phyloP scores from a whole-genome alignment of 2,113 vertebrate genomes.

The Colius striatus region DNA sequence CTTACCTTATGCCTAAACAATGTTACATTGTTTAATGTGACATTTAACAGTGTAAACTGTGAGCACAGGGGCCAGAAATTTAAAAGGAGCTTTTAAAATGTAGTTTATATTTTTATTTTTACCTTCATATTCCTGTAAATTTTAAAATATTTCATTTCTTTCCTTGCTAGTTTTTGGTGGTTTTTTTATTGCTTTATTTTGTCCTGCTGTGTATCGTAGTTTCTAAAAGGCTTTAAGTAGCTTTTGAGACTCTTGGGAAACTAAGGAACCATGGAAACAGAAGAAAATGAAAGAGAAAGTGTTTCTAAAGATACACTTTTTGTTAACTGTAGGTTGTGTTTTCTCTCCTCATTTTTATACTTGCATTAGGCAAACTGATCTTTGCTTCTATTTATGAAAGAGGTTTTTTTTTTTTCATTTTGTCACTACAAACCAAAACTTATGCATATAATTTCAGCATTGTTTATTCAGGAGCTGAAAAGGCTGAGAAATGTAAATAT shows the following conservation, averaged over 20 bases:
- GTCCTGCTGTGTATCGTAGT: not conserved
- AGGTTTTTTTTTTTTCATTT: not conserved
- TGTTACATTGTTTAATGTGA: not conserved
- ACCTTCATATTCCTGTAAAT: not conserved
- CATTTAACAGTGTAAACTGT: not conserved
- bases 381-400: not conserved
- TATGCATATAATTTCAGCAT: not conserved
- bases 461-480: not conserved
- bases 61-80: not conserved
- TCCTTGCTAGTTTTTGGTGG: not conserved
- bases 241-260: not conserved
- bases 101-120: not conserved
- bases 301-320: not conserved
- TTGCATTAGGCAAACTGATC: not conserved
- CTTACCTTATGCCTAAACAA: not conserved
- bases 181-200: not conserved
- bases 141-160: not conserved
- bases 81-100: not conserved
- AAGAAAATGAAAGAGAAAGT: not conserved
- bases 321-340: not conserved
- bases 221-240: not conserved
- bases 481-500: not conserved
- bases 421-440: not conserved
- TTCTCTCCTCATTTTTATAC: not conserved
- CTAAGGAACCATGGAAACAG: not conserved